These are phyloP conservation scores for Leuciscus waleckii DNA, from an alignment of 2,797 vertebrate genomes.

Conservation along the genomic window DNA sequence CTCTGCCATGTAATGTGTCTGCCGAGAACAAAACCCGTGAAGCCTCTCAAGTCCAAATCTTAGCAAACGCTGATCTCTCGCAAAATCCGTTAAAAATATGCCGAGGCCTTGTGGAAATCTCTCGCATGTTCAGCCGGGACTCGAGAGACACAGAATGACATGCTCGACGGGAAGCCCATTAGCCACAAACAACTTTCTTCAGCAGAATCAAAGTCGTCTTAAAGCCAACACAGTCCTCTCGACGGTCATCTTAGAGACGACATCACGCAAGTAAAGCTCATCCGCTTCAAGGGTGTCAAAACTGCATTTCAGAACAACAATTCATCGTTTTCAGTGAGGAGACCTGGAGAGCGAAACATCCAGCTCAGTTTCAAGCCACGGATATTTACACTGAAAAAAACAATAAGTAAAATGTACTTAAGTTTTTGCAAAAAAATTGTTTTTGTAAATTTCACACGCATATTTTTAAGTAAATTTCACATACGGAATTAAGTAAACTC, in stretches of 20 bases:
- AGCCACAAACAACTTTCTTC: conserved; percentile 39
- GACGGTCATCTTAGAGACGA: not conserved
- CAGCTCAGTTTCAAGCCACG: not conserved
- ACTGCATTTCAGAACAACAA: not conserved
- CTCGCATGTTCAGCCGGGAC: not conserved
- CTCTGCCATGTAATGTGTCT: conserved; percentile 41
- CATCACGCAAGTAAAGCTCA: not conserved
- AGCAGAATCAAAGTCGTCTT: conserved; percentile 3
- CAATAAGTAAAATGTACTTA: no score
- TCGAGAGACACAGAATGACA: conserved; percentile 36
- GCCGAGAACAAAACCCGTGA: conserved; percentile 32
- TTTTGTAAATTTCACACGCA: no score
- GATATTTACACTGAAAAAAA: not conserved
- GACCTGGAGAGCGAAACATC: not conserved
- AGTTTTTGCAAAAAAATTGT: no score
- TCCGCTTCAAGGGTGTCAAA: not conserved
- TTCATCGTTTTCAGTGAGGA: not conserved
- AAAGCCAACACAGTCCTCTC: not conserved
- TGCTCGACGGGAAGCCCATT: conserved; percentile 41
- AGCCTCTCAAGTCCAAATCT: conserved; percentile 35
- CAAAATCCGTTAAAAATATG: conserved; percentile 31
- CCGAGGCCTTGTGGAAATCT: conserved; percentile 21
- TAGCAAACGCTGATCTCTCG: conserved; percentile 22
- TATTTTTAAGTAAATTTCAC: no score
- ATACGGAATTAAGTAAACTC: no score